Conservation (phyloP, 1,140 invertebrate genomes). For the Heliconius congener region DNA sequence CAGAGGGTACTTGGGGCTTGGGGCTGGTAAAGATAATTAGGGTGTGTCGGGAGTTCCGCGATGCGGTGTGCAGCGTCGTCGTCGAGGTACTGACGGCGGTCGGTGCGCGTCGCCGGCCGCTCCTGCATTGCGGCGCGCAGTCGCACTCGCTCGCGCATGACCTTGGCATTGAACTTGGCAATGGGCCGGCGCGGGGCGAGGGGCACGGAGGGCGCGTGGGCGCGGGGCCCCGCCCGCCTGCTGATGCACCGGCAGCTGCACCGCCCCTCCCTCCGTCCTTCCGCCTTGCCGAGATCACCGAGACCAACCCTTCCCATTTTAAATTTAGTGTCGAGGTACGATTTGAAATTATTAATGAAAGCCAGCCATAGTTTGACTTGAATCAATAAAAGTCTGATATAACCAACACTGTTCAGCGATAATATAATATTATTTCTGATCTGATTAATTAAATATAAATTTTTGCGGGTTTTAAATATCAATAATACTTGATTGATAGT, state of each 20-base stretch:
- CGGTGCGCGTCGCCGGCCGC: slow-evolving; percentile 71
- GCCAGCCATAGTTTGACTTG: neutral
- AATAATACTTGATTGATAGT: too few relatives aligned
- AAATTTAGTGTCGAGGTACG: slow-evolving; percentile 35
- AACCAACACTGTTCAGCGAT: neutral
- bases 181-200: slow-evolving; percentile 60
- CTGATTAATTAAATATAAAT: neutral
- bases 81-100: slow-evolving; percentile 73
- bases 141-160: slow-evolving; percentile 80
- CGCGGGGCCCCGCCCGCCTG: slow-evolving; percentile 45
- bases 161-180: slow-evolving; percentile 84
- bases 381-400: slow-evolving; percentile 1
- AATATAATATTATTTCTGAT: neutral
- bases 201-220: slow-evolving; percentile 33
- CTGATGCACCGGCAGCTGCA: slow-evolving; percentile 72
- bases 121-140: slow-evolving; percentile 82
- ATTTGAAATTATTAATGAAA: slow-evolving; percentile 34
- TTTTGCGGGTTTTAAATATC: neutral
- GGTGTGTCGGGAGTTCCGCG: slow-evolving; percentile 34
- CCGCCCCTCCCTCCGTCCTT: slow-evolving; percentile 62
- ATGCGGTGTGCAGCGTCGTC: slow-evolving; percentile 60
- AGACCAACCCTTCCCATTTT: slow-evolving; percentile 53
- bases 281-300: slow-evolving; percentile 58
- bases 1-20: slow-evolving; percentile 25
- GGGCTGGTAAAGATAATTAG: slow-evolving; percentile 12